A percentile compares a stretch with the other conserved stretches of the same genome.
Conservation (phyloP, 2,113 vertebrate species). For the Nycticebus coucang region DNA sequence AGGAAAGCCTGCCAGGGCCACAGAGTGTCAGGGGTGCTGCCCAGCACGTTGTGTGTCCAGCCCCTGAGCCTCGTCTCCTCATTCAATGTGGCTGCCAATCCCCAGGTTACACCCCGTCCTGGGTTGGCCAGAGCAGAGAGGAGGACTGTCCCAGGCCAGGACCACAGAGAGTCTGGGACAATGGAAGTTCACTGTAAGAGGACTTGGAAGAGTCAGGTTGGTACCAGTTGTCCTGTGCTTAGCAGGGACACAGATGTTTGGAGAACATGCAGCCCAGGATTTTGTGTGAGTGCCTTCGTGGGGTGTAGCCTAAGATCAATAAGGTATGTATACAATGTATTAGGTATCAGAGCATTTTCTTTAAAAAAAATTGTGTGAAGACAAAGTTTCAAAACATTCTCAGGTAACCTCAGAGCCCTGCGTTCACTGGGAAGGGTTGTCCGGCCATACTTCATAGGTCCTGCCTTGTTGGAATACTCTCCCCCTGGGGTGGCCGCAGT, state of each 20-base stretch:
- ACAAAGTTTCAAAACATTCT: too few species aligned
- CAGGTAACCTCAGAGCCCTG: not conserved
- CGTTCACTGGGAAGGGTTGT: not conserved
- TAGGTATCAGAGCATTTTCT: not conserved
- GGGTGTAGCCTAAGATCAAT: fast-evolving
- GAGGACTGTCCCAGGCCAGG: not conserved
- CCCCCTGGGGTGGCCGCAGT: not conserved
- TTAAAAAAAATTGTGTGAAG: not conserved
- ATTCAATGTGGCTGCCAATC: fast-evolving
- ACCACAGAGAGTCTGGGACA: not conserved
- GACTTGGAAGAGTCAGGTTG: too few species aligned
- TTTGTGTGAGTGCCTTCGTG: not conserved
- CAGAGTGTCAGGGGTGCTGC: too few species aligned
- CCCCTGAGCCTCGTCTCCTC: not conserved
- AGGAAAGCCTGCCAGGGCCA: not conserved
- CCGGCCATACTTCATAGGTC: fast-evolving
- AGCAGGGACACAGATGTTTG: not conserved
- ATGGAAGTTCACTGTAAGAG: fast-evolving
- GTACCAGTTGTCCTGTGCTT: fast-evolving
- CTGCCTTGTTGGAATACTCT: not conserved
- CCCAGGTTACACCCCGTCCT: too few species aligned
- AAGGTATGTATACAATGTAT: not conserved
- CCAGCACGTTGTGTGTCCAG: not conserved
- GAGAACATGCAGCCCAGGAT: fast-evolving
- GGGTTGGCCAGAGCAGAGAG: fast-evolving